phyloP scores from a whole-genome alignment of 2,113 vertebrate species.

The Chaenogobius annularis region DNA sequence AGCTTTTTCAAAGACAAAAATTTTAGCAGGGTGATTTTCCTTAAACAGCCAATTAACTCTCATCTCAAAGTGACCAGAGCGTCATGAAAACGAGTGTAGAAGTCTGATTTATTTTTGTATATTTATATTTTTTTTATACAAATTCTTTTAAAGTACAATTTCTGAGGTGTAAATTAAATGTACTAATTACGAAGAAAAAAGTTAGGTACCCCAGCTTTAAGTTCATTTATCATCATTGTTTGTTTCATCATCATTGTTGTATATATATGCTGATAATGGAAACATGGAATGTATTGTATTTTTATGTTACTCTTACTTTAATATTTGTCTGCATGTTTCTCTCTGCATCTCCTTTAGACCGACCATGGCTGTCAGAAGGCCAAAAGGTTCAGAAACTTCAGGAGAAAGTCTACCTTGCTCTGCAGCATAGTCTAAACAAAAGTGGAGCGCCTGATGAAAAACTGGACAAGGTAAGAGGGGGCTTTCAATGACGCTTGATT shows the following conservation, averaged over 20 bases:
- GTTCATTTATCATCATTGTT: not conserved
- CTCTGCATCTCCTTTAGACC: slow-evolving; percentile 69
- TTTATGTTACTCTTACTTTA: not conserved
- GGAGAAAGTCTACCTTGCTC: slow-evolving; percentile 85
- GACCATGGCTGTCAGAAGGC: slow-evolving; percentile 84
- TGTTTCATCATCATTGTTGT: not conserved
- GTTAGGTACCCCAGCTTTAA: too few relatives aligned
- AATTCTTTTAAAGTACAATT: too few relatives aligned
- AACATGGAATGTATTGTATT: not conserved
- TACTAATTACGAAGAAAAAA: too few relatives aligned
- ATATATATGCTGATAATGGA: not conserved
- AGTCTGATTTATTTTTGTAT: too few relatives aligned
- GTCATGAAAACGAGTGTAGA: too few relatives aligned
- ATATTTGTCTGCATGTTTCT: not conserved
- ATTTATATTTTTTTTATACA: too few relatives aligned
- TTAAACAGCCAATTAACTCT: too few relatives aligned
- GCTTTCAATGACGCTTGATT: not conserved
- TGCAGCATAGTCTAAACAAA: slow-evolving; percentile 87
- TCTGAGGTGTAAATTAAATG: too few relatives aligned
- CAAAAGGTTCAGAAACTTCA: slow-evolving; percentile 89
- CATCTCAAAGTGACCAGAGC: too few relatives aligned
- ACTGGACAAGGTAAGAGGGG: slow-evolving; percentile 80
- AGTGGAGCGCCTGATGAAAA: slow-evolving; percentile 81
- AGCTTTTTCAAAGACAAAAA: too few relatives aligned
- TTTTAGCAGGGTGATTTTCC: too few relatives aligned